phyloP scores from a whole-genome alignment of 2,797 vertebrate species.

The Sparidentex hasta region DNA sequence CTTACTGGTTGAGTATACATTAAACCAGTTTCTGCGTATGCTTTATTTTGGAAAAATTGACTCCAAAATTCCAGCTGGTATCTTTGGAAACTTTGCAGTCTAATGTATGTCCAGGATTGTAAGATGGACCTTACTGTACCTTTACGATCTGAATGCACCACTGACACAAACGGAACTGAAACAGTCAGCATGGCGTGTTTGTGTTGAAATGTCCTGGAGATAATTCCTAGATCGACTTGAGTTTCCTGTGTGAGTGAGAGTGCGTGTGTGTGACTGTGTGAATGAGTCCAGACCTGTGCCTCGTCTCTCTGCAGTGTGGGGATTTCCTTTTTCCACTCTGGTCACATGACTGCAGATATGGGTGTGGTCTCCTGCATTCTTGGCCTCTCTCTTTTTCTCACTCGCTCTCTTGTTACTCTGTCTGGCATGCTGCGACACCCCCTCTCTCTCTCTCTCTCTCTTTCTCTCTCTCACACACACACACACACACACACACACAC shows the following conservation, averaged over 20 bases:
- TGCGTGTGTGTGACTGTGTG: conserved; percentile 3
- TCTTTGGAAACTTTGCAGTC: background rate
- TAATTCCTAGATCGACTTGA: background rate
- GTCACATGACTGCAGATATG: conserved; percentile 85
- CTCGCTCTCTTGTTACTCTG: conserved; percentile 30
- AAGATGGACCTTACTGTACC: conserved; percentile 9
- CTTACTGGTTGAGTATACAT: background rate
- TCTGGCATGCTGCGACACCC: conserved; percentile 52
- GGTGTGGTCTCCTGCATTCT: conserved; percentile 85
- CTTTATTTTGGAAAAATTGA: background rate
- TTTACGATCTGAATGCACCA: background rate
- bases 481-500: background rate
- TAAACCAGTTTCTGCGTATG: background rate
- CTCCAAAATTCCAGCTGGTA: background rate
- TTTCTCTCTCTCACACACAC: conserved; percentile 13
- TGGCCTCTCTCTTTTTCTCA: conserved; percentile 50
- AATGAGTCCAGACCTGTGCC: conserved; percentile 16
- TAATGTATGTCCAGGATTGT: background rate
- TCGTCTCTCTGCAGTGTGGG: conserved; percentile 71
- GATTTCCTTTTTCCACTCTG: conserved; percentile 82
- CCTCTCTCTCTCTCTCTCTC: background rate
- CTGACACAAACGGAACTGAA: conserved; percentile 3
- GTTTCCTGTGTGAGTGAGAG: background rate
- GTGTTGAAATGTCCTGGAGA: background rate
- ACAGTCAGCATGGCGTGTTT: conserved; percentile 8